Evolutionary conservation across 2,113 vertebrate species (phyloP).

Genomic region (Ammodytes marinus): DNA sequence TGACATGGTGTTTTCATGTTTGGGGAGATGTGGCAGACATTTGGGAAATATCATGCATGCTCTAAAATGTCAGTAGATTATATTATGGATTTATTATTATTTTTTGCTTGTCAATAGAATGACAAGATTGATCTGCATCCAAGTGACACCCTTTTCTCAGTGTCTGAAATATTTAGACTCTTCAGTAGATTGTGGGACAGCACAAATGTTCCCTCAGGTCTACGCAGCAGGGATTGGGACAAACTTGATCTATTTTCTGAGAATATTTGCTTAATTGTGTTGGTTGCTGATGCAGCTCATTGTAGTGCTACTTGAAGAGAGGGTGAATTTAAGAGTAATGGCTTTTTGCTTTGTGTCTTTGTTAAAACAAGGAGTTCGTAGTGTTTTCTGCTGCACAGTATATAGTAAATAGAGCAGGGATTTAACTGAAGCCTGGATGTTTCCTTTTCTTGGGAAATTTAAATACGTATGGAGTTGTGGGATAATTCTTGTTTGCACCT

Average conservation of each 20-base stretch:
- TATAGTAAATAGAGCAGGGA: neutral
- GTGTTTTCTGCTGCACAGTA: neutral
- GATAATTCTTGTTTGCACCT: constrained; percentile 8
- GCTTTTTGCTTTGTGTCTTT: neutral
- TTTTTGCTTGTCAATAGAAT: neutral
- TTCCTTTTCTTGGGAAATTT: neutral
- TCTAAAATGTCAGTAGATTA: neutral
- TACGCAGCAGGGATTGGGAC: neutral
- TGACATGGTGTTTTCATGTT: constrained; percentile 19
- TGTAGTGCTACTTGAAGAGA: neutral
- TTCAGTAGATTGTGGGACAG: constrained; percentile 9
- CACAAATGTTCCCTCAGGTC: neutral
- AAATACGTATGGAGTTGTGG: neutral
- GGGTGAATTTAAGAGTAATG: neutral
- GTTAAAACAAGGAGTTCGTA: neutral
- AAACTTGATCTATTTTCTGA: neutral
- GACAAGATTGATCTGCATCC: neutral
- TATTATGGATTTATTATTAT: neutral
- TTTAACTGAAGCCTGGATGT: neutral
- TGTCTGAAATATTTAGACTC: neutral
- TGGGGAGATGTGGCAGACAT: neutral
- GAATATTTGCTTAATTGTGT: neutral
- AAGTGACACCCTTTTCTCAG: constrained; percentile 5
- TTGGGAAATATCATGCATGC: neutral
- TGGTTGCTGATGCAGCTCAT: neutral